A percentile compares a stretch with the other conserved stretches of the same genome.
phyloP scores from a whole-genome alignment of 1,140 invertebrate genomes.

The Trichogramma pretiosum region DNA sequence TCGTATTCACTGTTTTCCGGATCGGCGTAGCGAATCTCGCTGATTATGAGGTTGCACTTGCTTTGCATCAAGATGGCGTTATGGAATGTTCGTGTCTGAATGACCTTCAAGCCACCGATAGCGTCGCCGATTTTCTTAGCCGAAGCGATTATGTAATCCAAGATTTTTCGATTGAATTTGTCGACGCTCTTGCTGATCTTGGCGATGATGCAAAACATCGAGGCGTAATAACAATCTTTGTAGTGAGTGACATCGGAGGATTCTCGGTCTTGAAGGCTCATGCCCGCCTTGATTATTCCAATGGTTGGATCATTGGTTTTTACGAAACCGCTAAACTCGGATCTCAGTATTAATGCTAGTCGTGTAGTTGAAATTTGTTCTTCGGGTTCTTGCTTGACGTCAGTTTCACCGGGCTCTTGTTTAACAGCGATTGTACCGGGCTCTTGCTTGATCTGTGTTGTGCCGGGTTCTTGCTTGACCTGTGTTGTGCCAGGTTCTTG shows the following conservation, averaged over 20 bases:
- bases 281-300: slow-evolving; percentile 27
- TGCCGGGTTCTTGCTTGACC: too few species aligned
- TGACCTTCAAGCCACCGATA: slow-evolving; percentile 28
- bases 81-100: slow-evolving; percentile 26
- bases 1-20: slow-evolving; percentile 24
- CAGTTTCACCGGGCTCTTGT: too few species aligned
- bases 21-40: slow-evolving; percentile 28
- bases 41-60: slow-evolving; percentile 31
- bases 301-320: slow-evolving; percentile 19
- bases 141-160: slow-evolving; percentile 30
- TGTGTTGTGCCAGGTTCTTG: too few species aligned
- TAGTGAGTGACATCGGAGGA: slow-evolving; percentile 22
- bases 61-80: slow-evolving; percentile 27
- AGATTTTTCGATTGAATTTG: slow-evolving; percentile 20
- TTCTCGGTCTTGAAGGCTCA: slow-evolving; percentile 21
- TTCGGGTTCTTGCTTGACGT: too few species aligned
- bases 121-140: slow-evolving; percentile 26
- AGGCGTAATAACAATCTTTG: slow-evolving; percentile 33
- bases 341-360: too few species aligned
- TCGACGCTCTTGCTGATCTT: slow-evolving; percentile 28
- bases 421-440: too few species aligned
- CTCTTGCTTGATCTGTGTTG: too few species aligned
- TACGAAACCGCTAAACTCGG: slow-evolving; percentile 17
- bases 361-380: too few species aligned
- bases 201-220: slow-evolving; percentile 32